These are phyloP conservation scores for Meriones psammophilus DNA, from an alignment of 2,797 vertebrate species.

Conservation along the genomic window DNA sequence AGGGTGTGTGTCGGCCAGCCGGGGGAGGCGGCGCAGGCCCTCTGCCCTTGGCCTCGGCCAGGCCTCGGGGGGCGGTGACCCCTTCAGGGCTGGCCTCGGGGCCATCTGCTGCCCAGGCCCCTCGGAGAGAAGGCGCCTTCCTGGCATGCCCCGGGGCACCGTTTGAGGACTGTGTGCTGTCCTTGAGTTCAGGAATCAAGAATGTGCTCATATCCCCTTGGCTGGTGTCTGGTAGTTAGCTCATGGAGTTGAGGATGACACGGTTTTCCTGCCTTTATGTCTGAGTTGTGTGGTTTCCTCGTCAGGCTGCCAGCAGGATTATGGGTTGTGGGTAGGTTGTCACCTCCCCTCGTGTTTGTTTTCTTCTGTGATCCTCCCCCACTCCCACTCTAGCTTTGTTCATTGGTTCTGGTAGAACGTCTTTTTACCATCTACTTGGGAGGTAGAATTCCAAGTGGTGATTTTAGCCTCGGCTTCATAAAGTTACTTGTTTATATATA, in stretches of 20 bases:
- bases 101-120: not conserved
- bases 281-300: constrained; percentile 46
- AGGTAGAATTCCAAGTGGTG: constrained; percentile 10
- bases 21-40: not conserved
- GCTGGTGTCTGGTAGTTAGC: constrained; percentile 1
- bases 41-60: not conserved
- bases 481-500: constrained; percentile 52
- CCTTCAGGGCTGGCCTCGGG: not conserved
- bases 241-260: constrained; percentile 56
- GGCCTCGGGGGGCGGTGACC: constrained; percentile 17
- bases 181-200: constrained; percentile 65
- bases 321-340: constrained; percentile 45
- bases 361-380: not conserved
- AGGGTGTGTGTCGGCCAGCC: constrained; percentile 62
- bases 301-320: constrained; percentile 25
- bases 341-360: not conserved
- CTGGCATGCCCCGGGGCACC: not conserved
- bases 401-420: constrained; percentile 51
- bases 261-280: constrained; percentile 65
- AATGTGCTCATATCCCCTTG: not conserved
- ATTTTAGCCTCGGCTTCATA: constrained; percentile 3
- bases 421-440: constrained; percentile 30
- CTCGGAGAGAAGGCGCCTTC: no score
- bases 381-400: not conserved
- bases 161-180: constrained; percentile 2